A percentile compares a stretch with the other conserved stretches of the same genome.
Conservation (phyloP, 2,797 vertebrate genomes). For the Hydrocynus forskahlii region DNA sequence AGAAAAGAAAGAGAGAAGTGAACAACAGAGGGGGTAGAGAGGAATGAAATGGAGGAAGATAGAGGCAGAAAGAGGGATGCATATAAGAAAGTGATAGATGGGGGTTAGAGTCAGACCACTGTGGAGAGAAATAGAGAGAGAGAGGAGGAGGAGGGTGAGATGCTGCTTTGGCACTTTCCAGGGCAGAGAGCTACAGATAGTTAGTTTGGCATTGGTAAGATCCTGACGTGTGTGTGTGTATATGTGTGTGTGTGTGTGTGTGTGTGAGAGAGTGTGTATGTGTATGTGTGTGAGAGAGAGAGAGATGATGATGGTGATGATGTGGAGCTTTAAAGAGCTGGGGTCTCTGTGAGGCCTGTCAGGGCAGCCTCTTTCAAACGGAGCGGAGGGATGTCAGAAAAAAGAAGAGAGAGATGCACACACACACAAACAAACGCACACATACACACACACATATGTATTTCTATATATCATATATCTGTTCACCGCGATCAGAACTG, state of each 20-base stretch:
- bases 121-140: not conserved
- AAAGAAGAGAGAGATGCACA: constrained; percentile 12
- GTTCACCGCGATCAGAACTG: too few relatives aligned
- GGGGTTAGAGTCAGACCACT: not conserved
- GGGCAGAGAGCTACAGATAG: not conserved
- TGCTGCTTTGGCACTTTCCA: not conserved
- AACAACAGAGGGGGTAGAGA: not conserved
- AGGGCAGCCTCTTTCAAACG: constrained; percentile 47
- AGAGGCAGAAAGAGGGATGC: not conserved
- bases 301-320: not conserved
- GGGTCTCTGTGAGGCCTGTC: constrained; percentile 36
- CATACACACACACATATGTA: too few relatives aligned
- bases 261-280: too few relatives aligned
- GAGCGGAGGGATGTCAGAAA: constrained; percentile 47
- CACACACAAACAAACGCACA: too few relatives aligned
- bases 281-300: too few relatives aligned
- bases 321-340: not conserved
- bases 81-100: not conserved
- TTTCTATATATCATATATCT: too few relatives aligned
- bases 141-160: not conserved
- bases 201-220: not conserved
- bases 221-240: not conserved
- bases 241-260: constrained; percentile 2
- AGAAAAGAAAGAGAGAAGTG: too few relatives aligned
- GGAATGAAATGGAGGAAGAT: not conserved